phyloP scores from a whole-genome alignment of 2,113 vertebrate genomes.

The Scatophagus argus region DNA sequence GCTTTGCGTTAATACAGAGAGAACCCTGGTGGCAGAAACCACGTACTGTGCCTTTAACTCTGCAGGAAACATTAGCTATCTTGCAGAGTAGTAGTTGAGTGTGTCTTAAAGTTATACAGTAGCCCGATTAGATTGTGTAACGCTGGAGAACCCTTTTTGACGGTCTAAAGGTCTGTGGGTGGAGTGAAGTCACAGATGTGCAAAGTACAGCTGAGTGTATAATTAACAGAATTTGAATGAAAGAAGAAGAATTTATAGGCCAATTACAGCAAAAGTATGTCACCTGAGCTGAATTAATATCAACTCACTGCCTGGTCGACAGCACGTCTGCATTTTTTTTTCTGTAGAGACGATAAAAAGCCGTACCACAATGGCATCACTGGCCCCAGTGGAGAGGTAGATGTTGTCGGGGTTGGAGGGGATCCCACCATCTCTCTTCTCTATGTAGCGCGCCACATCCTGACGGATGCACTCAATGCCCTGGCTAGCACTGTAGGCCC shows the following conservation, averaged over 20 bases:
- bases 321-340: background rate
- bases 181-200: conserved; percentile 11
- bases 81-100: background rate
- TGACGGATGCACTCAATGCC: conserved; percentile 88
- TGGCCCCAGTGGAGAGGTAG: conserved; percentile 91
- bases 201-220: conserved; percentile 58
- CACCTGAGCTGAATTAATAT: background rate
- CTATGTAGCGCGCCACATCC: conserved; percentile 88
- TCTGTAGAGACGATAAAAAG: background rate
- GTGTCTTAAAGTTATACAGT: conserved; percentile 11
- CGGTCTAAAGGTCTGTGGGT: conserved; percentile 46
- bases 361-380: conserved; percentile 89
- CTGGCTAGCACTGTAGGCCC: conserved; percentile 89
- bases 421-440: conserved; percentile 88
- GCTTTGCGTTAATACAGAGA: no score
- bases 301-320: background rate
- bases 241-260: background rate
- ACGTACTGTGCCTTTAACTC: no score
- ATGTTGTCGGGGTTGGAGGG: conserved; percentile 85
- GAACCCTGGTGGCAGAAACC: no score
- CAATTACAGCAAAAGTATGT: background rate
- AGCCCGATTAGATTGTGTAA: conserved; percentile 10
- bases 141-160: background rate
- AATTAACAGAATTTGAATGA: conserved; percentile 49
- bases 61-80: background rate